A percentile compares a stretch with the other conserved stretches of the same genome.
These are phyloP conservation scores for Tenebrio molitor DNA, from an alignment of 1,140 invertebrate genomes.

Conservation along the genomic window DNA sequence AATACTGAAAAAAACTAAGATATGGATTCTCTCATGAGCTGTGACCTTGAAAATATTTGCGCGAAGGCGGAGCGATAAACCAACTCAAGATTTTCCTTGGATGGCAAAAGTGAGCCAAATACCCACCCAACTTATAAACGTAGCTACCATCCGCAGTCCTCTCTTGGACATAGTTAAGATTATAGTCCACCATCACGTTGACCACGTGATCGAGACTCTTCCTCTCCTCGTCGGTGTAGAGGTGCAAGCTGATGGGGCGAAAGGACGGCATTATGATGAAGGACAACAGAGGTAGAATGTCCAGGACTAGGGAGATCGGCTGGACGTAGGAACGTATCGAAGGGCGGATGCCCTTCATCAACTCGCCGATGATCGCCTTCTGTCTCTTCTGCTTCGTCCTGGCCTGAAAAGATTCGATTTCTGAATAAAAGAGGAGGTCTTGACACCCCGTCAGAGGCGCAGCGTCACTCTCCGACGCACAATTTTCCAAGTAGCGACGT, in stretches of 20 bases:
- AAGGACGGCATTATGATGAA: constrained; percentile 83
- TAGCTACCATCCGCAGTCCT: constrained; percentile 84
- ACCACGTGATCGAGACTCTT: constrained; percentile 80
- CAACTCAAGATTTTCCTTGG: not conserved
- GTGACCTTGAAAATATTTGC: too few relatives aligned
- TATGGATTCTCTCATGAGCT: too few relatives aligned
- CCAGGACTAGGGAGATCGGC: constrained; percentile 73
- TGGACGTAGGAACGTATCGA: constrained; percentile 72
- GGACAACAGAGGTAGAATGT: constrained; percentile 81
- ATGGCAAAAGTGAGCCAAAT: not conserved
- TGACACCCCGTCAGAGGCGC: constrained; percentile 19
- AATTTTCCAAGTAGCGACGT: constrained; percentile 45
- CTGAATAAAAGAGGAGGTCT: constrained; percentile 16
- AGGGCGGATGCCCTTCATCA: constrained; percentile 76
- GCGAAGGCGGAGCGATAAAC: too few relatives aligned
- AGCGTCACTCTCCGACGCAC: constrained; percentile 30
- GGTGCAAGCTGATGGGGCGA: constrained; percentile 81
- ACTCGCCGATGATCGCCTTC: constrained; percentile 72
- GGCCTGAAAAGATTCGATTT: constrained; percentile 67
- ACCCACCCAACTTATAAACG: constrained; percentile 86
- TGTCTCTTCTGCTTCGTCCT: constrained; percentile 70
- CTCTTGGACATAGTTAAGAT: constrained; percentile 88
- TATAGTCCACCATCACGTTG: constrained; percentile 89
- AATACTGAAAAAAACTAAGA: too few relatives aligned
- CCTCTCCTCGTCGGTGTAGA: constrained; percentile 85